Percentiles rank a stretch among this genome's conserved stretches.
Evolutionary conservation across 2,797 vertebrate genomes (phyloP).

Genomic region (Gadopsis marmoratus): DNA sequence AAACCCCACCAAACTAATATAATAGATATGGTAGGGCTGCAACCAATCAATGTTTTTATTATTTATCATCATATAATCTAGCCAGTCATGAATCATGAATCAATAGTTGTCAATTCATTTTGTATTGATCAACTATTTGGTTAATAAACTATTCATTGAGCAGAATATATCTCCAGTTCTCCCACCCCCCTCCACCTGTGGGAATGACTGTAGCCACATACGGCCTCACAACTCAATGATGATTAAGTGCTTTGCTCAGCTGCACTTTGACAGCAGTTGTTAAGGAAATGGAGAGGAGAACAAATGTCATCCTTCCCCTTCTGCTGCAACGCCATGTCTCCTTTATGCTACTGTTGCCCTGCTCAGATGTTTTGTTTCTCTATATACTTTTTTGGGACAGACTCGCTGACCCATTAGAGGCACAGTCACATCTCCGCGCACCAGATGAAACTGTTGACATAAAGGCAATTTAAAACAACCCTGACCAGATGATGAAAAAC

Average conservation of each 20-base stretch:
- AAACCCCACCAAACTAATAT: conserved; percentile 3
- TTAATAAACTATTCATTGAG: not conserved
- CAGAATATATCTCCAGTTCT: not conserved
- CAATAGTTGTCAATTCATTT: not conserved
- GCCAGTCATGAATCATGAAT: not conserved
- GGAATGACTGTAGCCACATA: not conserved
- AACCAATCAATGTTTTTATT: conserved; percentile 4
- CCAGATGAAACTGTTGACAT: conserved; percentile 58
- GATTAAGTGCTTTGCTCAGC: conserved; percentile 28
- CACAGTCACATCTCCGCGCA: conserved; percentile 38
- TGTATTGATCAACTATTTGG: not conserved
- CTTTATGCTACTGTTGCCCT: not conserved
- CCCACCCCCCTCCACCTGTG: not conserved
- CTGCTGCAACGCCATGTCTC: conserved; percentile 6
- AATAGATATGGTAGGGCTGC: not conserved
- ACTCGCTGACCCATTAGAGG: conserved; percentile 48
- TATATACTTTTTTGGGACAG: conserved; percentile 15
- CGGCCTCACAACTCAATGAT: conserved; percentile 23
- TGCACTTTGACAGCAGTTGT: conserved; percentile 30
- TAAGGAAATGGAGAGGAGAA: conserved; percentile 13
- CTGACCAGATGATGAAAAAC: conserved; percentile 39
- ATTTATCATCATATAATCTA: not conserved
- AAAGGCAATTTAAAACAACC: conserved; percentile 67
- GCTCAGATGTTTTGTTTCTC: conserved; percentile 21
- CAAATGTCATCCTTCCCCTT: conserved; percentile 10